Base-by-base conservation (phyloP, 2,888 invertebrate species). In the Pristionchus arcanus region DNA sequence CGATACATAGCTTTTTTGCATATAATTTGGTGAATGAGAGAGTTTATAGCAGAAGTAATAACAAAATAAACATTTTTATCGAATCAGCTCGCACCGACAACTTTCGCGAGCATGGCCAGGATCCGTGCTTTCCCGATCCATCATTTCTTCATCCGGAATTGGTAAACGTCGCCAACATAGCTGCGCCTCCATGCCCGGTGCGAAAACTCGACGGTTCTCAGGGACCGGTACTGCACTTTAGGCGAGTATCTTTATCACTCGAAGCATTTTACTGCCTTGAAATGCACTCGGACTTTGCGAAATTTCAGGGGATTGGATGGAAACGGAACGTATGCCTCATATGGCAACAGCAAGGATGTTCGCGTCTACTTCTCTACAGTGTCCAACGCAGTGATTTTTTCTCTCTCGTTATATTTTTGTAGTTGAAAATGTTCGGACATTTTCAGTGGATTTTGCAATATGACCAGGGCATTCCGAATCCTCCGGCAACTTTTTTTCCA, bases 111-210 rank as follows among this genome's bases (percentile, higher is more conserved):
- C 28, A 31, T 15, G 68, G 68, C 7, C 0, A 1, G 16, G 68
- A 68, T 19, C 68, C 68, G 16, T 68, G 68, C 68, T 68, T 31
- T 31, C 68, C 68, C 68, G 68, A 68, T 68, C 68, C 31, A 11
- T 68, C 68, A 28, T 68, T 68, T 68, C 68, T 68, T 31, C 68
- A 68, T 21, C 68, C 68, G 13, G 68, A 68, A 31, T 68, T 68
- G 68, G 68, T 68, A 13, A 68, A 68, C 31, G 16, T 34, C 31
- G 15, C 4, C 13, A 19, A 19, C 16, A 0, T 31, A 13, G 2
- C 68, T 5, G 31, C 28, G 4, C 68, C 68, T 0, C 68, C 68
- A 9, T 68, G 68, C 31, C 68, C 68, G 7, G 31, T 68, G 28
- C 28, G 68, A 16, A 68, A 68, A 68, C 68, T 68, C 15, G 68